phyloP scores from a whole-genome alignment of 2,888 invertebrate species.

The Tubiluchus corallicola region DNA sequence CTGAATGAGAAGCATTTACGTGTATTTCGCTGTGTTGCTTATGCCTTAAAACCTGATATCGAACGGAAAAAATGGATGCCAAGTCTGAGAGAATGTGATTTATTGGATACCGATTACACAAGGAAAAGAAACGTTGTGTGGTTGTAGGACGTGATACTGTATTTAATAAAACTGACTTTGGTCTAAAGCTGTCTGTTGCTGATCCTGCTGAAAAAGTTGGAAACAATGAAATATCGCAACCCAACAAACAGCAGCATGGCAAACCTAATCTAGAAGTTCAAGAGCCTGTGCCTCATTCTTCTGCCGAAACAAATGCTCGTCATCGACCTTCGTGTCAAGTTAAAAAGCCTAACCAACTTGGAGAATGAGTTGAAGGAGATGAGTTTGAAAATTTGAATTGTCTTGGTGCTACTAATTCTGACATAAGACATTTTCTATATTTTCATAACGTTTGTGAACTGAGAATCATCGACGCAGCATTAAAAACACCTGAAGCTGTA shows the following conservation, averaged over 20 bases:
- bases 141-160: constrained; percentile 11
- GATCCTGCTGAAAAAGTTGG: too few species aligned
- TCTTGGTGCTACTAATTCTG: too few species aligned
- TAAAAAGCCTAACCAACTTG: background rate
- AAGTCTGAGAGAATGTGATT: too few species aligned
- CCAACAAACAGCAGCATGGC: too few species aligned
- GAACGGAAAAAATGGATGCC: constrained; percentile 10
- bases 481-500: background rate
- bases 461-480: background rate
- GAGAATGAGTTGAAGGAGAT: background rate
- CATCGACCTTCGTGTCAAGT: too few species aligned
- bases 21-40: constrained; percentile 13
- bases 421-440: too few species aligned
- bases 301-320: too few species aligned
- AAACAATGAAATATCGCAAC: too few species aligned
- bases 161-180: constrained; percentile 12
- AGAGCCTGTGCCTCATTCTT: too few species aligned
- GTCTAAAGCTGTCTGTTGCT: constrained; percentile 9
- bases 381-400: too few species aligned
- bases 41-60: constrained; percentile 9
- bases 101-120: constrained; percentile 12
- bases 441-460: too few species aligned
- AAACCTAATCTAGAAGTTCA: too few species aligned
- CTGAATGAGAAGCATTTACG: constrained; percentile 12
- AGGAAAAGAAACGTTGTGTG: constrained; percentile 9